A percentile compares a stretch with the other conserved stretches of the same genome.
These are phyloP conservation scores for Standfussiana lucernea DNA, from an alignment of 2,888 invertebrate species.

Conservation along the genomic window DNA sequence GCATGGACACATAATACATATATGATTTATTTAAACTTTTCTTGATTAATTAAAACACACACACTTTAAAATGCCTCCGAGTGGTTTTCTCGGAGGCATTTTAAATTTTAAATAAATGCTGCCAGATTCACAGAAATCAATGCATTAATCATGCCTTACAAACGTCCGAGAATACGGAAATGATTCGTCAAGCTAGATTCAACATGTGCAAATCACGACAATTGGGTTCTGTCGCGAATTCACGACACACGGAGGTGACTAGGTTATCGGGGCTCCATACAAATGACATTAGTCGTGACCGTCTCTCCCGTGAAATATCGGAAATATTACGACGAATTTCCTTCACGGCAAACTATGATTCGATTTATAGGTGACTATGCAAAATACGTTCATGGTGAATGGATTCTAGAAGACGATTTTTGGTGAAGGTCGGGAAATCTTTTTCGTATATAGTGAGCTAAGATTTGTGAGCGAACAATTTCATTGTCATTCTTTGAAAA, in stretches of 20 bases:
- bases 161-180: conserved; percentile 11
- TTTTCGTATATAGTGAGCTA: neutral
- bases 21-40: neutral
- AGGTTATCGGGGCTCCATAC: conserved; percentile 30
- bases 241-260: conserved; percentile 34
- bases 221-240: conserved; percentile 42
- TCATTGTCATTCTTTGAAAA: neutral
- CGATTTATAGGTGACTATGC: neutral
- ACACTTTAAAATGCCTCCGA: neutral
- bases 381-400: conserved; percentile 1
- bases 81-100: neutral
- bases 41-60: neutral
- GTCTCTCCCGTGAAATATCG: conserved; percentile 16
- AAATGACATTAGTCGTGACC: conserved; percentile 49
- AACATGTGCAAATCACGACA: conserved; percentile 34
- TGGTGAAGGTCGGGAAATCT: neutral
- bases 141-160: neutral
- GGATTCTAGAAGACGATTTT: neutral
- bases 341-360: neutral
- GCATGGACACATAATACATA: neutral
- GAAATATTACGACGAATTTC: conserved; percentile 26
- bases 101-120: neutral
- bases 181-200: conserved; percentile 38
- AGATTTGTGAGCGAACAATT: neutral
- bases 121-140: neutral